phyloP scores from a whole-genome alignment of 2,797 vertebrate genomes.

The Peromyscus nudipes region DNA sequence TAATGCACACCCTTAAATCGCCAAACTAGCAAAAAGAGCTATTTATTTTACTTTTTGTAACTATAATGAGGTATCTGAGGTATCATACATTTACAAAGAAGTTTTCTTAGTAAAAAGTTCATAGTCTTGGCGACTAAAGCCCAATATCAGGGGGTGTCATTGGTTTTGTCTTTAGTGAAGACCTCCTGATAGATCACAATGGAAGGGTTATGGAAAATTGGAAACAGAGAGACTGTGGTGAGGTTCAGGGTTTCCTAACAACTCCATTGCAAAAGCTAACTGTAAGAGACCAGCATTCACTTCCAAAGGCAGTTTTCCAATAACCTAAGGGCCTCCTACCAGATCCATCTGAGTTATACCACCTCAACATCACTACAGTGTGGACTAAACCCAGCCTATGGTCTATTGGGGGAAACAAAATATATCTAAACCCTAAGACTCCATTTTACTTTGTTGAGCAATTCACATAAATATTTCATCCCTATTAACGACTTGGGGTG shows the following conservation, averaged over 20 bases:
- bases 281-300: not conserved
- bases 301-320: not conserved
- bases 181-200: not conserved
- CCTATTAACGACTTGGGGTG: not conserved
- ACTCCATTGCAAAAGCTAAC: not conserved
- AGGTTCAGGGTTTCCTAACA: not conserved
- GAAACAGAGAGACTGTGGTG: not conserved
- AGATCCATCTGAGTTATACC: fast-evolving
- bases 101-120: not conserved
- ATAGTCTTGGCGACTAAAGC: not conserved
- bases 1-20: not conserved
- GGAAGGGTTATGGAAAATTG: not conserved
- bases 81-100: not conserved
- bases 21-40: not conserved
- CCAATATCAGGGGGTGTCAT: not conserved
- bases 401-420: not conserved
- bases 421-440: not conserved
- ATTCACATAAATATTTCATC: not conserved
- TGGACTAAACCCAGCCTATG: not conserved
- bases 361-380: not conserved
- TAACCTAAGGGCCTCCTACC: not conserved
- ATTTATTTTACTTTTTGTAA: not conserved
- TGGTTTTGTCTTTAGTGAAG: not conserved
- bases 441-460: not conserved
- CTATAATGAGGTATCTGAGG: not conserved